Base-by-base conservation (phyloP, 2,888 invertebrate genomes). In the Apotomis betuletana region DNA sequence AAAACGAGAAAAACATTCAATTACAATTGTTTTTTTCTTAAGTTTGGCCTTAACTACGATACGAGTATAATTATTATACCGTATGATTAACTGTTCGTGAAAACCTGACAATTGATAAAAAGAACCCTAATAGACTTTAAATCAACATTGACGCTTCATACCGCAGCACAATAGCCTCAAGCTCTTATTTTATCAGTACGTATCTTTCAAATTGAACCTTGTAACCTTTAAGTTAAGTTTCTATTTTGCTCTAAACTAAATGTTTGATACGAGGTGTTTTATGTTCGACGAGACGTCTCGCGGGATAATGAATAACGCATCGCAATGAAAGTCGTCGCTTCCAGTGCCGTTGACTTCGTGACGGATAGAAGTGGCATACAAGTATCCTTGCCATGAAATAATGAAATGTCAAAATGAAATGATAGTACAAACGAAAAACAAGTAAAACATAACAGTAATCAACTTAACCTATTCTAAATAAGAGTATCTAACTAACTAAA, bases 321-420 rank as follows among this genome's bases (percentile, higher is more conserved):
- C 49, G 57, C 52, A 71, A 61, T 71, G 67, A 71, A 71, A 71
- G 71, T 57, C 41, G 54, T 46, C 54, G 52, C 52, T 58, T 41
- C 38, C 13, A 13, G 52, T 15, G 12, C 52, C 38, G 4, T 15
- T 36, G 36, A 38, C 65, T 9, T 38, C 6, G 4, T 13, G 44
- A 59, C 2, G 3, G 5, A 36, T 60, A 70, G 70, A 70, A 12
- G 8, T 13, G 65, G 0, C 68, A 54, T 3, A 4, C 2, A 58
- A 41, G 27, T 27, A 27, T 27, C 27, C 27, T 27, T 27, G 2
- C 27, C 0, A 27, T 2, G 27, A 27, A 27, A 27, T 27, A 27
- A 27, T 1, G 27, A 27, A 27, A 27, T 27, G 27, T 27, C 27
- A 27, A 27, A 27, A 27, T 27, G 2, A 27, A 27, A 27, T 2